Percentiles rank a stretch among this genome's conserved stretches.
Conservation (phyloP, 2,113 vertebrate species). For the Carassius gibelio region DNA sequence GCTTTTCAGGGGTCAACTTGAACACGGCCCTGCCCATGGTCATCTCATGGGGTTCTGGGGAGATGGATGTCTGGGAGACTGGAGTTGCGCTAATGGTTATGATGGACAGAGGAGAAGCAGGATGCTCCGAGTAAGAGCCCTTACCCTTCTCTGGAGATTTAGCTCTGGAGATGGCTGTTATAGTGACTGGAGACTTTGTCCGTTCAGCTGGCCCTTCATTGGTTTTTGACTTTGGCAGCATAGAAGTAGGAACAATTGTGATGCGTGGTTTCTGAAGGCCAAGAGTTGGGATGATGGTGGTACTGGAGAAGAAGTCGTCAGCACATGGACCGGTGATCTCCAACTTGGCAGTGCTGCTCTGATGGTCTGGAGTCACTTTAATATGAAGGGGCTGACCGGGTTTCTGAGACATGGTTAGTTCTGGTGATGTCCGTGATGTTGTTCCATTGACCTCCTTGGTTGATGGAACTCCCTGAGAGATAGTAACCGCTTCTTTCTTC, state of each 20-base stretch:
- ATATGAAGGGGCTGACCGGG: conserved; percentile 91
- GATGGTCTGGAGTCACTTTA: conserved; percentile 88
- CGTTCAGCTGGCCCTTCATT: conserved; percentile 70
- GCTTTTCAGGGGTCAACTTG: conserved; percentile 87
- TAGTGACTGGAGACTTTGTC: conserved; percentile 88
- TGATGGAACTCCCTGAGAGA: conserved; percentile 61
- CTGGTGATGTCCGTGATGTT: conserved; percentile 58
- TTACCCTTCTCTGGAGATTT: conserved; percentile 78
- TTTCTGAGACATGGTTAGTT: conserved; percentile 82
- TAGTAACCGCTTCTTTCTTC: conserved; percentile 77
- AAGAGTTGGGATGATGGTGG: conserved; percentile 92
- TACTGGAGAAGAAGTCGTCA: conserved; percentile 93
- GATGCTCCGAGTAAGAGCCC: conserved; percentile 66
- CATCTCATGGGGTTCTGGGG: conserved; percentile 78
- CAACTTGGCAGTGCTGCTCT: conserved; percentile 88
- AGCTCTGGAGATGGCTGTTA: conserved; percentile 88
- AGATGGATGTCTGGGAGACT: conserved; percentile 86
- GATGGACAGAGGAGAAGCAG: conserved; percentile 79
- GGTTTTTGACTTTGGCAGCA: conserved; percentile 74
- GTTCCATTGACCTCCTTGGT: conserved; percentile 61
- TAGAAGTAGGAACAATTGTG: conserved; percentile 87
- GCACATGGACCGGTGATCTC: conserved; percentile 91
- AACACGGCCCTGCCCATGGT: conserved; percentile 82
- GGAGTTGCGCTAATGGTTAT: conserved; percentile 55
- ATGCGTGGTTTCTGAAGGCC: conserved; percentile 91